Evolutionary conservation across 2,888 invertebrate species (phyloP).

Genomic region (Archaeoteleia sp.): DNA sequence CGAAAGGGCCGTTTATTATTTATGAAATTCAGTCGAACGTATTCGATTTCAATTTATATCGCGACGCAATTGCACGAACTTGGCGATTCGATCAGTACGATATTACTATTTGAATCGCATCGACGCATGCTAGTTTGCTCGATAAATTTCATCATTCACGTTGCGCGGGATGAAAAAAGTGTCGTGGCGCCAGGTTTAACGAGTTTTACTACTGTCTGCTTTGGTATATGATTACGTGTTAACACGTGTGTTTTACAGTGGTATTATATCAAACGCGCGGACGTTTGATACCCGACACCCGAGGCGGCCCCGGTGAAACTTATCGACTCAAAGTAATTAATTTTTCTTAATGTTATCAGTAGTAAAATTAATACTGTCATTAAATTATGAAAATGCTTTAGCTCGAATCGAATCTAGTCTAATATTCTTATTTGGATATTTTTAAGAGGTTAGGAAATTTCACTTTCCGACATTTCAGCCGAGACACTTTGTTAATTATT

Average conservation of each 20-base stretch:
- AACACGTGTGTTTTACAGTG: slow-evolving; percentile 6
- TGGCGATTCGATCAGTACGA: slow-evolving; percentile 15
- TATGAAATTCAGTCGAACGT: slow-evolving; percentile 30
- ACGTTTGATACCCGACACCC: too few relatives aligned
- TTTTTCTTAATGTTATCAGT: too few relatives aligned
- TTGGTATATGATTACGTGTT: slow-evolving; percentile 16
- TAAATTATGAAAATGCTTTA: too few relatives aligned
- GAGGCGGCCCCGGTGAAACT: too few relatives aligned
- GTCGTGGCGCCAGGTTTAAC: slow-evolving; percentile 46
- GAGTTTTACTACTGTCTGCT: slow-evolving; percentile 34
- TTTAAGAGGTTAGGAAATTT: too few relatives aligned
- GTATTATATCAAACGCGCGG: background rate
- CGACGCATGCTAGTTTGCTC: background rate
- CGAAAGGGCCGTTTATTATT: slow-evolving; percentile 26
- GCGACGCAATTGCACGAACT: slow-evolving; percentile 38
- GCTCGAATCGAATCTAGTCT: too few relatives aligned
- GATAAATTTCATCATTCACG: slow-evolving; percentile 36
- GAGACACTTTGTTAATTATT: slow-evolving; percentile 12
- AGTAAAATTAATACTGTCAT: too few relatives aligned
- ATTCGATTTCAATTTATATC: slow-evolving; percentile 43
- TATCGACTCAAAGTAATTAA: too few relatives aligned
- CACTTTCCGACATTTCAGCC: too few relatives aligned
- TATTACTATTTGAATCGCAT: slow-evolving; percentile 13
- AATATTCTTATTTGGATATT: too few relatives aligned
- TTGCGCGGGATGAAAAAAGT: slow-evolving; percentile 21